phyloP scores from a whole-genome alignment of 2,797 vertebrate species.

The Antrozous pallidus region DNA sequence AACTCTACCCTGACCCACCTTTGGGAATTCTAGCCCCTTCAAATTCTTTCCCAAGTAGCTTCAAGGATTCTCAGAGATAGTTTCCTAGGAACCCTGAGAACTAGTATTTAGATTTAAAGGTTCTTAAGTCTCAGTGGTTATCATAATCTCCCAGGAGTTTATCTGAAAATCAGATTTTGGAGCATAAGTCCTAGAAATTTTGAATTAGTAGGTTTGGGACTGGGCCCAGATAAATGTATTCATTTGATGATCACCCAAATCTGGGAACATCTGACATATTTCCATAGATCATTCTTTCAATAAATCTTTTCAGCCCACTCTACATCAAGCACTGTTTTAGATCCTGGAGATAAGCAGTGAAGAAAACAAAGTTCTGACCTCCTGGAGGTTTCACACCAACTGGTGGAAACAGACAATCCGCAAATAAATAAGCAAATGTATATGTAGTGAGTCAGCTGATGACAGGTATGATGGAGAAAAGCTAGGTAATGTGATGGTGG shows the following conservation, averaged over 20 bases:
- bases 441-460: neutral
- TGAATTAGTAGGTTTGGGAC: neutral
- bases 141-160: neutral
- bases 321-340: neutral
- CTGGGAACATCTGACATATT: neutral
- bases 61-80: neutral
- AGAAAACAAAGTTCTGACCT: neutral
- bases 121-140: constrained; percentile 20
- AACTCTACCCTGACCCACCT: neutral
- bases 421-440: neutral
- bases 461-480: neutral
- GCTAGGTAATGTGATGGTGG: neutral
- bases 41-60: neutral
- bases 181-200: neutral
- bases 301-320: neutral
- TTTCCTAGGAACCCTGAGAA: constrained; percentile 11
- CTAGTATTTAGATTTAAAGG: neutral
- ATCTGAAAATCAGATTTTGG: neutral
- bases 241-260: neutral
- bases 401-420: neutral
- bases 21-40: neutral
- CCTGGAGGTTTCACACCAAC: neutral
- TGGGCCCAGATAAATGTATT: neutral
- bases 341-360: neutral
- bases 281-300: neutral